These are phyloP conservation scores for Heteropelma amictum DNA, from an alignment of 2,888 invertebrate genomes.

Conservation along the genomic window DNA sequence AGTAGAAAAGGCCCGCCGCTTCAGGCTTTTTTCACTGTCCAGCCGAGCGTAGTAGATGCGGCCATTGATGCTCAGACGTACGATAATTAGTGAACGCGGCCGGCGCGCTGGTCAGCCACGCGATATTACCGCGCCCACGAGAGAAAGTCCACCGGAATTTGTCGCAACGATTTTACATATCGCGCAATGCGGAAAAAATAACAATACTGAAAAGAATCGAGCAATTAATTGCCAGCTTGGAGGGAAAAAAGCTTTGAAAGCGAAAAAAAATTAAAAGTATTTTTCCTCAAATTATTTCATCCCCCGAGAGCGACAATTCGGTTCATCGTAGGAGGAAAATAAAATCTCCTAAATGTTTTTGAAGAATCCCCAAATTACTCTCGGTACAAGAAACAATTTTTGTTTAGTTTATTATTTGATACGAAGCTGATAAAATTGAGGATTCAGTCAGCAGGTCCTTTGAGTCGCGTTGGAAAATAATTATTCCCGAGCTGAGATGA, in stretches of 20 bases:
- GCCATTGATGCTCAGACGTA: constrained; percentile 45
- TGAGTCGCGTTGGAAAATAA: background rate
- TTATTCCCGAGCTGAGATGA: background rate
- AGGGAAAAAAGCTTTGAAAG: too few relatives aligned
- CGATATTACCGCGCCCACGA: constrained; percentile 22
- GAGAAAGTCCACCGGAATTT: background rate
- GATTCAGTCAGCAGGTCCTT: background rate
- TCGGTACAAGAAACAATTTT: background rate
- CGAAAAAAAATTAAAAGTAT: too few relatives aligned
- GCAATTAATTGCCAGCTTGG: too few relatives aligned
- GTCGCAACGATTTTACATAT: background rate
- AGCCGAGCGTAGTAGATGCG: constrained; percentile 49
- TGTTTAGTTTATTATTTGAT: background rate
- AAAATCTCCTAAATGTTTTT: too few relatives aligned
- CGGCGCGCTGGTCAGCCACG: constrained; percentile 48
- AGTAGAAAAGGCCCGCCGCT: constrained; percentile 33
- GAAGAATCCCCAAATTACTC: too few relatives aligned
- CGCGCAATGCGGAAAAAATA: too few relatives aligned
- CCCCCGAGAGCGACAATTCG: too few relatives aligned
- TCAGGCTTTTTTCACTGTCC: background rate
- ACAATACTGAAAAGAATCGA: too few relatives aligned
- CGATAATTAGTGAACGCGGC: constrained; percentile 58
- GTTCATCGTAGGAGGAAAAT: too few relatives aligned
- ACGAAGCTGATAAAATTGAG: too few relatives aligned
- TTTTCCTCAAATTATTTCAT: too few relatives aligned